Conservation (phyloP, 1,140 invertebrate species). For the Dreissena rostriformis region DNA sequence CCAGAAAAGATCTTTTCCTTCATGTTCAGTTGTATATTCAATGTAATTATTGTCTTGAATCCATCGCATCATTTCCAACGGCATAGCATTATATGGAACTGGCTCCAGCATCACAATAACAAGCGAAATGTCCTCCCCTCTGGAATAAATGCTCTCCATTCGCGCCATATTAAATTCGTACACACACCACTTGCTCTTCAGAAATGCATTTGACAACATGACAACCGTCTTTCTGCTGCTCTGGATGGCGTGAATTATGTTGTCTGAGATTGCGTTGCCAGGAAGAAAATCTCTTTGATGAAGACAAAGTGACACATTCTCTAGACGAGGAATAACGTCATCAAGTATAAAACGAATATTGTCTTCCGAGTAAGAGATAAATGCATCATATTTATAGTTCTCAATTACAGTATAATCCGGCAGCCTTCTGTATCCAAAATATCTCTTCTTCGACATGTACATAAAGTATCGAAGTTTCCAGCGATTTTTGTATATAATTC, state of each 20-base stretch:
- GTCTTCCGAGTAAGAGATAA: no score
- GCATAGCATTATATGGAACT: slow-evolving; percentile 28
- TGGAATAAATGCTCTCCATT: no score
- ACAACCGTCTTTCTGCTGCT: no score
- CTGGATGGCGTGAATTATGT: no score
- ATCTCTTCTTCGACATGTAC: neutral
- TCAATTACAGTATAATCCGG: neutral
- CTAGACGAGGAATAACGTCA: neutral
- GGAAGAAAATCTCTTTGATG: slow-evolving; percentile 68
- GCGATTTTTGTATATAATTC: no score
- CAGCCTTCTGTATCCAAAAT: neutral
- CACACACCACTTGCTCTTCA: slow-evolving; percentile 61
- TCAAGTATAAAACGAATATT: neutral
- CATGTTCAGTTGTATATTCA: slow-evolving; percentile 5
- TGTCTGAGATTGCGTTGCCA: slow-evolving; percentile 63
- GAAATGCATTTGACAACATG: slow-evolving; percentile 63
- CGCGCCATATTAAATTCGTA: no score
- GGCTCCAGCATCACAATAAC: slow-evolving; percentile 52
- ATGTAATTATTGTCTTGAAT: neutral
- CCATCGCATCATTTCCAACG: slow-evolving; percentile 39
- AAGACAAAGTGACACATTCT: slow-evolving; percentile 62
- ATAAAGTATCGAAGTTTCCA: slow-evolving; percentile 4
- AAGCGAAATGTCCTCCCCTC: slow-evolving; percentile 21
- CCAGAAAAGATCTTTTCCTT: no score
- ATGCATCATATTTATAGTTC: no score